Evolutionary conservation across 1,140 invertebrate species (phyloP).

Genomic region (Drosophila malerkotliana): DNA sequence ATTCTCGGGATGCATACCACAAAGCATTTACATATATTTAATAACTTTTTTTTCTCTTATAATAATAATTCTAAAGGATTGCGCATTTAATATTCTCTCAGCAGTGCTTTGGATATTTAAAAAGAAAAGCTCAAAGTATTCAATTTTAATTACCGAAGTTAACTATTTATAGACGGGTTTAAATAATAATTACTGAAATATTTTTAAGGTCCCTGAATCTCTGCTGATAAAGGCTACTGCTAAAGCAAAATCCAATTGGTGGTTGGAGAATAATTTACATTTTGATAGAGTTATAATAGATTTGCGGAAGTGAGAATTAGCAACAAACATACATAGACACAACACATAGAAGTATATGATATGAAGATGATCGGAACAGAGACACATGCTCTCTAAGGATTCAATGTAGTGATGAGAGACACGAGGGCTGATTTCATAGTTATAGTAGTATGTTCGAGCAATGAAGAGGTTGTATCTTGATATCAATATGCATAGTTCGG

Average conservation of each 20-base stretch:
- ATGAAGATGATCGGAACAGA: conserved; percentile 31
- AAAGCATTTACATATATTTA: conserved; percentile 17
- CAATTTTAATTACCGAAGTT: too few species aligned
- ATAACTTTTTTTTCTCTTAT: background rate
- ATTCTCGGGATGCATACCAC: conserved; percentile 38
- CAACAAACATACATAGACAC: conserved; percentile 30
- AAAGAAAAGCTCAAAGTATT: background rate
- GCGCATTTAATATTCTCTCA: background rate
- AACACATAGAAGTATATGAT: conserved; percentile 27
- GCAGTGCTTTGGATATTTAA: background rate
- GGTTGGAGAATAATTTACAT: conserved; percentile 21
- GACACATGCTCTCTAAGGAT: conserved; percentile 17
- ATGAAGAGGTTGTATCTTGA: conserved; percentile 40
- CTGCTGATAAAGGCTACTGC: conserved; percentile 29
- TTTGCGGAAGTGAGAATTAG: conserved; percentile 27
- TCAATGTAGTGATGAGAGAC: conserved; percentile 26
- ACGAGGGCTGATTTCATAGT: conserved; percentile 15
- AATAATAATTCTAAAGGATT: background rate
- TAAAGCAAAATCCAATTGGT: conserved; percentile 18
- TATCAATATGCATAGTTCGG: conserved; percentile 50
- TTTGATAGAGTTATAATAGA: conserved; percentile 27
- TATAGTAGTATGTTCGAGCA: conserved; percentile 19
- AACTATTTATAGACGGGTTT: background rate
- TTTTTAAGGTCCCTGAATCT: background rate
- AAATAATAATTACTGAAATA: background rate